A percentile compares a stretch with the other conserved stretches of the same genome.
Conservation (phyloP, 2,113 vertebrate species). For the Macrotus californicus region DNA sequence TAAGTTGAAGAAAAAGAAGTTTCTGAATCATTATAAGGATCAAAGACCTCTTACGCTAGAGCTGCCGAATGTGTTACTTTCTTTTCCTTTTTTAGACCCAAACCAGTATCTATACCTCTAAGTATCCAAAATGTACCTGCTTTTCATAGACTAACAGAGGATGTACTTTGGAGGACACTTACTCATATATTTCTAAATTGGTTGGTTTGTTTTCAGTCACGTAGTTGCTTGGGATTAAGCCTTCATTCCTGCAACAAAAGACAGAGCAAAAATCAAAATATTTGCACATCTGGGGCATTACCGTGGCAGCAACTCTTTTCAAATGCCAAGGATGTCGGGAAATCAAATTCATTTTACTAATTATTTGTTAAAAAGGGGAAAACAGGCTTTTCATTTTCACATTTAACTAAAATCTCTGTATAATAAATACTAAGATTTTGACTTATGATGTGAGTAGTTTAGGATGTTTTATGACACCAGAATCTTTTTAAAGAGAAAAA, state of each 20-base stretch:
- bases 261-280: conserved; percentile 15
- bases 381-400: not conserved
- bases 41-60: not conserved
- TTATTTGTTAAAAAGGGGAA: conserved; percentile 13
- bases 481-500: not conserved
- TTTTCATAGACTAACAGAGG: conserved; percentile 44
- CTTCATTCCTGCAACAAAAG: conserved; percentile 84
- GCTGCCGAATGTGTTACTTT: conserved; percentile 41
- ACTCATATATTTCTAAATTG: conserved; percentile 86
- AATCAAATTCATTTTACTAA: not conserved
- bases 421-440: not conserved
- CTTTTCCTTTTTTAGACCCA: conserved; percentile 40
- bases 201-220: conserved; percentile 83
- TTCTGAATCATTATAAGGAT: conserved; percentile 11
- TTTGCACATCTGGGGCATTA: not conserved
- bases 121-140: not conserved
- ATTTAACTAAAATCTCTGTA: not conserved
- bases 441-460: not conserved
- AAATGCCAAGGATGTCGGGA: not conserved
- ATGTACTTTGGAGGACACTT: conserved; percentile 71
- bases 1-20: not conserved
- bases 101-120: not conserved
- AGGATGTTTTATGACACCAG: not conserved
- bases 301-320: not conserved
- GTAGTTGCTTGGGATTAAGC: conserved; percentile 91